phyloP scores from a whole-genome alignment of 2,113 vertebrate species.

The Eulacestoma nigropectus region DNA sequence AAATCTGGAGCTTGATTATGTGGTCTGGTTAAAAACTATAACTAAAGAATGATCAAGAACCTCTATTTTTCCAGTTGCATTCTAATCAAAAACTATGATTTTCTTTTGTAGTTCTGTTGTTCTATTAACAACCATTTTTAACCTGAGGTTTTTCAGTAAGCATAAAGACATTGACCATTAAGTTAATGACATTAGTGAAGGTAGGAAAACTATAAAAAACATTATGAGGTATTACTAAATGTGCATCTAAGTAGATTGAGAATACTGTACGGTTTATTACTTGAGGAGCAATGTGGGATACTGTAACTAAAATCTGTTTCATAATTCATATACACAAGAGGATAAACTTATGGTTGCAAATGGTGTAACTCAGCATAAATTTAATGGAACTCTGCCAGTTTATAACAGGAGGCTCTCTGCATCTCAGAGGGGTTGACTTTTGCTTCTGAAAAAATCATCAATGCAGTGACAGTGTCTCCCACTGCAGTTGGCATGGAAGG shows the following conservation, averaged over 20 bases:
- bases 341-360: background rate
- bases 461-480: background rate
- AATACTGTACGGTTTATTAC: background rate
- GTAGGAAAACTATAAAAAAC: background rate
- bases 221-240: background rate
- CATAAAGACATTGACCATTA: background rate
- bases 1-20: background rate
- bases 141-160: background rate
- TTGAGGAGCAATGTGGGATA: background rate
- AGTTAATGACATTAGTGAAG: background rate
- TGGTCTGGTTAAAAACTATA: background rate
- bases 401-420: background rate
- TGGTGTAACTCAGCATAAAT: constrained; percentile 25
- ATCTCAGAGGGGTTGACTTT: background rate
- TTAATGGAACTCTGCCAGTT: background rate
- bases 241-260: background rate
- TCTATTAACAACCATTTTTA: background rate
- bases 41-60: background rate
- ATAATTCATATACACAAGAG: constrained; percentile 10
- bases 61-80: background rate
- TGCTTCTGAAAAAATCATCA: background rate
- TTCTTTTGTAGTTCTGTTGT: background rate
- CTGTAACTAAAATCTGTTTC: constrained; percentile 33
- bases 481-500: background rate
- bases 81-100: background rate